Percentiles rank a stretch among this genome's conserved stretches.
These are phyloP conservation scores for Cosmorhoe ocellata DNA, from an alignment of 2,888 invertebrate genomes.

Conservation along the genomic window DNA sequence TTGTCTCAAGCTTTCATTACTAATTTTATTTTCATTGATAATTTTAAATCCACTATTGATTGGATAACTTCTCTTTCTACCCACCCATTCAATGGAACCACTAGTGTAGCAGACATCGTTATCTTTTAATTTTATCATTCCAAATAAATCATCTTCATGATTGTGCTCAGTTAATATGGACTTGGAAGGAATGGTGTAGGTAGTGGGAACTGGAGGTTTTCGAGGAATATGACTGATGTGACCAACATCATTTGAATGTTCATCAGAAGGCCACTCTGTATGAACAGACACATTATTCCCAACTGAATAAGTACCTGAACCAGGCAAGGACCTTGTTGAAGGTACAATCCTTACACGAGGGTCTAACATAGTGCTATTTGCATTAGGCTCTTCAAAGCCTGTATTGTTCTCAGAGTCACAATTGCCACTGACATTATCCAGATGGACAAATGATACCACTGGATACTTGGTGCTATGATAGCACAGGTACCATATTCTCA, in stretches of 20 bases:
- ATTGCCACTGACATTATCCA: conserved; percentile 53
- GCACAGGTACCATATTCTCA: conserved; percentile 70
- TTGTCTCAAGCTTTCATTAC: conserved; percentile 46
- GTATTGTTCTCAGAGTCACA: conserved; percentile 33
- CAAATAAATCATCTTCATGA: conserved; percentile 58
- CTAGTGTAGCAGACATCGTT: conserved; percentile 77
- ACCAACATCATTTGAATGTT: conserved; percentile 53
- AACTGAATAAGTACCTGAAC: conserved; percentile 12
- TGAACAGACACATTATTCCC: conserved; percentile 23
- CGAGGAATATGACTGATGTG: conserved; percentile 70
- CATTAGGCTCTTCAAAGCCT: conserved; percentile 46
- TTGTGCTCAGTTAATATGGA: conserved; percentile 40
- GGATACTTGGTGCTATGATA: conserved; percentile 73
- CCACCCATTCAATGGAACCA: conserved; percentile 76
- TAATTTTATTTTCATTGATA: conserved; percentile 58
- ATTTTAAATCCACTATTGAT: conserved; percentile 74
- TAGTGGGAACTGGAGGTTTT: conserved; percentile 59
- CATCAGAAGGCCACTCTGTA: conserved; percentile 18
- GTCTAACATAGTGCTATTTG: conserved; percentile 51
- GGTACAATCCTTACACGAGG: conserved; percentile 19
- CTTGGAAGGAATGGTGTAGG: conserved; percentile 61
- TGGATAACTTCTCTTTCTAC: conserved; percentile 68
- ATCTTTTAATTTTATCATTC: conserved; percentile 70
- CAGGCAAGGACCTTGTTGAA: conserved; percentile 18
- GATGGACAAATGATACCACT: conserved; percentile 61